Percentiles rank a stretch among this genome's conserved stretches.
Evolutionary conservation across 2,797 vertebrate species (phyloP).

Genomic region (Heteromormyrus szaboi): DNA sequence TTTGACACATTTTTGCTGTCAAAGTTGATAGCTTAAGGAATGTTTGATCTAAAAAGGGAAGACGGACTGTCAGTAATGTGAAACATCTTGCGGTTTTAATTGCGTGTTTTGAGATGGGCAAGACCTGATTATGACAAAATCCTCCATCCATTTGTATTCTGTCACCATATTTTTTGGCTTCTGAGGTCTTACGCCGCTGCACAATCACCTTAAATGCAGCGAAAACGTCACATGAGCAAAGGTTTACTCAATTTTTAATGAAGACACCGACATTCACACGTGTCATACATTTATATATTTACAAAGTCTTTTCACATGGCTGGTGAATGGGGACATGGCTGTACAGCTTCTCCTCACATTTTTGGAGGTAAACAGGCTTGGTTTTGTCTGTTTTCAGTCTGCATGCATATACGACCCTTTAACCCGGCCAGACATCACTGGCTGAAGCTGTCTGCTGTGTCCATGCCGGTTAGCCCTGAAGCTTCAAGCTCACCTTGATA

Average conservation of each 20-base stretch:
- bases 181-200: background rate
- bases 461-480: background rate
- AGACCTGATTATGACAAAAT: background rate
- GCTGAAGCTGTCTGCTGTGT: background rate
- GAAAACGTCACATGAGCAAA: background rate
- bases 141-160: background rate
- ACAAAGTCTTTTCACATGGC: background rate
- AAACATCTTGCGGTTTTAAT: background rate
- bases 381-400: background rate
- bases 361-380: background rate
- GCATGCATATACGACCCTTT: background rate
- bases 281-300: background rate
- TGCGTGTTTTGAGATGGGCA: background rate
- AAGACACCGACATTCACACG: background rate
- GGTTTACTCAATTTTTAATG: background rate
- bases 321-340: background rate
- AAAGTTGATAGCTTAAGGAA: background rate
- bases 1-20: background rate
- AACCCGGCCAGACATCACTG: background rate
- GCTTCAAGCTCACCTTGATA: background rate
- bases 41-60: background rate
- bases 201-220: background rate
- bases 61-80: background rate
- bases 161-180: background rate
- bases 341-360: background rate